Percentiles rank a stretch among this genome's conserved stretches.
Conservation (phyloP, 2,113 vertebrate species). For the Micronycteris hirsuta region DNA sequence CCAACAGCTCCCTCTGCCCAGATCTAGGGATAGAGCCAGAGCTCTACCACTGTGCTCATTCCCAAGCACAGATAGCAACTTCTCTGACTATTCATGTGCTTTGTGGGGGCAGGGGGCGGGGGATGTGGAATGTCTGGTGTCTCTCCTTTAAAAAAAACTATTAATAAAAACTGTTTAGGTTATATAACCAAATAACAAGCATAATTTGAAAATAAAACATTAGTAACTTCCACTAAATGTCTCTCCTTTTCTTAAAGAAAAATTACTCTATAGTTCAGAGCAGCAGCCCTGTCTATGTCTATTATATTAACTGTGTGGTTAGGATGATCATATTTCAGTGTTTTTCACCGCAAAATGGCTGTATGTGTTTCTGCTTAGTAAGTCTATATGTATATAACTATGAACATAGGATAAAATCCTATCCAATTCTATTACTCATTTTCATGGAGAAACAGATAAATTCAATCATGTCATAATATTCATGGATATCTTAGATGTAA, state of each 20-base stretch:
- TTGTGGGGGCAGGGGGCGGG: too few species aligned
- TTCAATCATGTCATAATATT: slow-evolving; percentile 57
- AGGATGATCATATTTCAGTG: background rate
- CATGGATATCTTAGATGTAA: slow-evolving; percentile 56
- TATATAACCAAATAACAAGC: background rate
- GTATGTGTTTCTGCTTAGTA: background rate
- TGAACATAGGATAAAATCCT: slow-evolving; percentile 36
- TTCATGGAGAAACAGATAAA: slow-evolving; percentile 11
- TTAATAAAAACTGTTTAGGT: background rate
- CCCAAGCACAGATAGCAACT: background rate
- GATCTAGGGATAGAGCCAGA: background rate
- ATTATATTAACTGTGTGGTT: slow-evolving; percentile 29
- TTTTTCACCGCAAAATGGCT: slow-evolving; percentile 25
- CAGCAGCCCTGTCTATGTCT: background rate
- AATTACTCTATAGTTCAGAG: background rate
- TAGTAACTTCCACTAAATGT: background rate
- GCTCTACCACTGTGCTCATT: background rate
- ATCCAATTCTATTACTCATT: slow-evolving; percentile 43
- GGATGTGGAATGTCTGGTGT: background rate
- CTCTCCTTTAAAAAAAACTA: background rate
- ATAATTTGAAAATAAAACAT: slow-evolving; percentile 28
- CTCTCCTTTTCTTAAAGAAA: background rate
- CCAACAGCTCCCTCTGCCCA: background rate
- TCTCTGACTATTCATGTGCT: background rate
- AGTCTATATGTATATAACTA: background rate